phyloP scores from a whole-genome alignment of 2,888 invertebrate genomes.

The Andrena flavipes region DNA sequence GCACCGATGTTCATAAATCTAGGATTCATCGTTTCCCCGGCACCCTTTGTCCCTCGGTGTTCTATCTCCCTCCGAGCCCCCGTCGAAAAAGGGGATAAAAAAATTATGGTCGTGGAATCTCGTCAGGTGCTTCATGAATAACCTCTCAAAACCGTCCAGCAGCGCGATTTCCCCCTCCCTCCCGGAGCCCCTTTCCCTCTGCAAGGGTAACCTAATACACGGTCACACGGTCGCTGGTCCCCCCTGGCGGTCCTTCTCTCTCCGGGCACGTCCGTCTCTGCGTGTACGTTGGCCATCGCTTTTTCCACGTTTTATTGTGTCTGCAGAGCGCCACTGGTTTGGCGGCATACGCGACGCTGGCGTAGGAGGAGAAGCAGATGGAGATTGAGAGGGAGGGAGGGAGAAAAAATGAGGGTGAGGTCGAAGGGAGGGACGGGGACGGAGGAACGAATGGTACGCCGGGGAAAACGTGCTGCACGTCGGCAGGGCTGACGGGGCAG shows the following conservation, averaged over 20 bases:
- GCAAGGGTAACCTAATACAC: constrained; percentile 58
- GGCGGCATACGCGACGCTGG: constrained; percentile 68
- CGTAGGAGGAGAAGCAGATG: constrained; percentile 73
- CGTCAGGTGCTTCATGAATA: constrained; percentile 77
- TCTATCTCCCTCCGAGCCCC: not conserved
- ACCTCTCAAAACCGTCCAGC: constrained; percentile 69
- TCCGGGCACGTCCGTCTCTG: constrained; percentile 47
- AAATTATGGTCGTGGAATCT: constrained; percentile 67
- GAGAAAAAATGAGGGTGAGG: constrained; percentile 55
- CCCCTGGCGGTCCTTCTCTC: constrained; percentile 32
- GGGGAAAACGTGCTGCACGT: constrained; percentile 68
- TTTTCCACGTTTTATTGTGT: constrained; percentile 80
- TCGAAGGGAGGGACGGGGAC: constrained; percentile 32
- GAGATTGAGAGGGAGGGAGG: constrained; percentile 64
- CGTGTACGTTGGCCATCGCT: constrained; percentile 68
- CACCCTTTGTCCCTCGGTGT: constrained; percentile 42
- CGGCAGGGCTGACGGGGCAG: constrained; percentile 51
- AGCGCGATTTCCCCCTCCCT: constrained; percentile 49
- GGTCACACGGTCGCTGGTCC: not conserved
- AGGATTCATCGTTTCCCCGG: constrained; percentile 48
- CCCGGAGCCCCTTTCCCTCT: not conserved
- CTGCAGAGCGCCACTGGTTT: constrained; percentile 79
- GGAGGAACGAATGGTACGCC: constrained; percentile 70
- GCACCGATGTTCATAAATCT: constrained; percentile 43
- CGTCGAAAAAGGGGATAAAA: constrained; percentile 1